Percentiles rank a stretch among this genome's conserved stretches.
Conservation (phyloP, 2,113 vertebrate species). For the Grammomys dolichurus region DNA sequence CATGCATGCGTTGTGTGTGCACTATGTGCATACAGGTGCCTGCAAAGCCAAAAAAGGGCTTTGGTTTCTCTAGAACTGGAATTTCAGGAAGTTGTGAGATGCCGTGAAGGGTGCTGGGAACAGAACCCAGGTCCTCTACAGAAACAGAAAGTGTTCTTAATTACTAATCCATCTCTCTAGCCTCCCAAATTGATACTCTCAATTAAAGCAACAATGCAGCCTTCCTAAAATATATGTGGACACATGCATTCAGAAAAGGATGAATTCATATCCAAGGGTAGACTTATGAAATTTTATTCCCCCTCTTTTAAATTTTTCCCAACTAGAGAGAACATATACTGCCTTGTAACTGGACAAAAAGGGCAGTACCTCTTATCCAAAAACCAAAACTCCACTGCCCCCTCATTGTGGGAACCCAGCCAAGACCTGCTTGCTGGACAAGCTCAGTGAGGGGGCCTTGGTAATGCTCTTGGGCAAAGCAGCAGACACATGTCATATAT, state of each 20-base stretch:
- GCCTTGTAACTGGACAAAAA: slow-evolving; percentile 54
- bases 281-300: background rate
- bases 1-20: background rate
- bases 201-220: background rate
- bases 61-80: background rate
- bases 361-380: slow-evolving; percentile 54
- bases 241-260: background rate
- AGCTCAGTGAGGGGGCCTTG: slow-evolving; percentile 45
- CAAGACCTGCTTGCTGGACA: slow-evolving; percentile 72
- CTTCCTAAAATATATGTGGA: slow-evolving; percentile 43
- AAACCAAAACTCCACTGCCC: slow-evolving; percentile 62
- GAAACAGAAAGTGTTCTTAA: background rate
- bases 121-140: background rate
- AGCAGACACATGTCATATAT: slow-evolving; percentile 75
- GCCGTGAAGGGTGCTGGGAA: background rate
- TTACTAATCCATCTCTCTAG: background rate
- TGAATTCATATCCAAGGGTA: background rate
- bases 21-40: background rate
- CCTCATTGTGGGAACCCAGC: slow-evolving; percentile 64
- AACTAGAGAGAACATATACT: slow-evolving; percentile 31
- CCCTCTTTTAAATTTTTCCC: background rate
- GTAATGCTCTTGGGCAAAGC: slow-evolving; percentile 46
- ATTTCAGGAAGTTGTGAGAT: background rate
- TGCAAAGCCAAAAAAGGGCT: background rate
- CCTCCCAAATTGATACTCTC: background rate